phyloP scores from a whole-genome alignment of 1,140 invertebrate genomes.

The Penaeus vannamei region DNA sequence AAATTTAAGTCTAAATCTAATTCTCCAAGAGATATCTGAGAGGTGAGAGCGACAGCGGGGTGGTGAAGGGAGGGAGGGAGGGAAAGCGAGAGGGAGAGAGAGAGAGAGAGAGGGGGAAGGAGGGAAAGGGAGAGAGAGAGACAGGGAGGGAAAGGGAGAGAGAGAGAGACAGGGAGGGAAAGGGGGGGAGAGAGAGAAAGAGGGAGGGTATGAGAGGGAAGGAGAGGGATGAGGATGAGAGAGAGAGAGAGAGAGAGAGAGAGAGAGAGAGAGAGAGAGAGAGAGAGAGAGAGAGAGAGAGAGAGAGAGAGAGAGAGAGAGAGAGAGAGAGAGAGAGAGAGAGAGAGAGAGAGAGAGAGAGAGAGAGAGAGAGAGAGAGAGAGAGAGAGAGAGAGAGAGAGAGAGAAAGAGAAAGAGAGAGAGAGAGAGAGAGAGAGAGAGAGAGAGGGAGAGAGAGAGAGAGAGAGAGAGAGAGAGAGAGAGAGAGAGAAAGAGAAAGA shows the following conservation, averaged over 20 bases:
- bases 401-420: background rate
- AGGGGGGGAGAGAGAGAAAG: slow-evolving; percentile 5
- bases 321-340: background rate
- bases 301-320: background rate
- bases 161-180: background rate
- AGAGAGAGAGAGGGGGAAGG: background rate
- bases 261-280: no score
- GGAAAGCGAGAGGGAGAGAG: background rate
- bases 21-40: background rate
- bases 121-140: background rate
- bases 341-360: background rate
- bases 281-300: background rate
- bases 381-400: slow-evolving; percentile 3
- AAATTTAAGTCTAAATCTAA: no score
- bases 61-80: background rate
- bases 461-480: no score
- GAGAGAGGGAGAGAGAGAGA: no score
- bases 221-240: no score
- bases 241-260: no score
- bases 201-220: background rate
- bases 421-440: no score
- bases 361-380: background rate
- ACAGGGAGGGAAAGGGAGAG: background rate
- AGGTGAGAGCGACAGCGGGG: background rate
- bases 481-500: no score